These are phyloP conservation scores for Hetaerina titia DNA, from an alignment of 2,888 invertebrate genomes.

Conservation along the genomic window DNA sequence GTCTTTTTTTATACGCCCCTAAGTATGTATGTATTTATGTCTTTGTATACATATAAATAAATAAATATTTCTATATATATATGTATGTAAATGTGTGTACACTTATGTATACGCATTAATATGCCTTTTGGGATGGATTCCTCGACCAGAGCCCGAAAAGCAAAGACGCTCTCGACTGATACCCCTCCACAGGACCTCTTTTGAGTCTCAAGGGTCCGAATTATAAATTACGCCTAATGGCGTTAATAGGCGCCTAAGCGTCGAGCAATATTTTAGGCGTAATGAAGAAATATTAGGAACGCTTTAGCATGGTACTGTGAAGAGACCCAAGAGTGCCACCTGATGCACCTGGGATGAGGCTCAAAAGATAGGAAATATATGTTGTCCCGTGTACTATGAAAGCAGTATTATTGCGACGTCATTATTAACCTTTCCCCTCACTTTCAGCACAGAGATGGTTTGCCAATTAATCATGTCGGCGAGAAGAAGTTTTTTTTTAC, in stretches of 20 bases:
- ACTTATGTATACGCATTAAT: background rate
- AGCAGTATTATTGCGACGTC: background rate
- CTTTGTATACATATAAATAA: background rate
- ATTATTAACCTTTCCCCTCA: background rate
- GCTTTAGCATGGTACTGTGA: background rate
- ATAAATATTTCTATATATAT: background rate
- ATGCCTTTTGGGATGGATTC: background rate
- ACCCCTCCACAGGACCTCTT: background rate
- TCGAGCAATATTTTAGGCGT: slow-evolving; percentile 6
- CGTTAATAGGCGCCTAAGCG: slow-evolving; percentile 16
- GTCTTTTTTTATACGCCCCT: slow-evolving; percentile 21
- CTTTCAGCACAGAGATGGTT: background rate
- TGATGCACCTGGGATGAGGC: background rate
- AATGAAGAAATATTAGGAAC: slow-evolving; percentile 27
- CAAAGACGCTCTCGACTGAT: background rate
- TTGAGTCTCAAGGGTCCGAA: slow-evolving; percentile 13
- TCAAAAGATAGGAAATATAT: background rate
- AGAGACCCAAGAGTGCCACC: background rate
- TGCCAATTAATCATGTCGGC: background rate
- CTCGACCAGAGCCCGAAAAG: background rate
- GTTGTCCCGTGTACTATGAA: background rate
- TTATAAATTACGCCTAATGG: slow-evolving; percentile 25
- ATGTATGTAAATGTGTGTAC: background rate
- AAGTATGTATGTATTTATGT: background rate
- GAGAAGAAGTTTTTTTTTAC: too few relatives aligned